phyloP scores from a whole-genome alignment of 2,797 vertebrate genomes.

The Poeciliopsis paucimaculata region DNA sequence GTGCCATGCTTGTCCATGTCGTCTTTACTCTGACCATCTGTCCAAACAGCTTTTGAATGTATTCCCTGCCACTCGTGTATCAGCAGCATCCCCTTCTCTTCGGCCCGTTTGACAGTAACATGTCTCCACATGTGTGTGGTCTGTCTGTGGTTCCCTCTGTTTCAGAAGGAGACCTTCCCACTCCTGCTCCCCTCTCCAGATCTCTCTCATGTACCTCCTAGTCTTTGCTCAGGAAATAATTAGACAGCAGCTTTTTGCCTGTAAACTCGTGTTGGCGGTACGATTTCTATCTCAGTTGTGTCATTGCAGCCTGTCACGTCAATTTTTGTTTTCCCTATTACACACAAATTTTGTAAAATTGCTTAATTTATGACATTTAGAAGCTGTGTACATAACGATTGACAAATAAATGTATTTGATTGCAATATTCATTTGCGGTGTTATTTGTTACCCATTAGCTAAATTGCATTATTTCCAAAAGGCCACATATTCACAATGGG shows the following conservation, averaged over 20 bases:
- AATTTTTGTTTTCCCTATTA: conserved; percentile 81
- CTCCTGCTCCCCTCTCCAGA: conserved; percentile 84
- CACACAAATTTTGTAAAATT: conserved; percentile 76
- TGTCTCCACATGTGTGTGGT: conserved; percentile 70
- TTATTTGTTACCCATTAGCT: conserved; percentile 73
- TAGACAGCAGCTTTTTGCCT: conserved; percentile 29
- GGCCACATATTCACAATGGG: neutral
- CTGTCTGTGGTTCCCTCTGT: conserved; percentile 84
- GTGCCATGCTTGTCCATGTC: conserved; percentile 30
- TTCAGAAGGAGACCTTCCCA: conserved; percentile 87
- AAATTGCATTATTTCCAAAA: neutral
- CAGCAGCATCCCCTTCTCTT: conserved; percentile 4
- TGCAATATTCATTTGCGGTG: conserved; percentile 81
- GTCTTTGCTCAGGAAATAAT: conserved; percentile 61
- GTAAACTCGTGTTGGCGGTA: conserved; percentile 50
- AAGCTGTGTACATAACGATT: conserved; percentile 83
- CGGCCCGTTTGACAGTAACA: conserved; percentile 55
- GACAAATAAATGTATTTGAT: conserved; percentile 88
- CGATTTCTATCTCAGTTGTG: conserved; percentile 57
- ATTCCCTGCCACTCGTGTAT: neutral
- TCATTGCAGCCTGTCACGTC: conserved; percentile 72
- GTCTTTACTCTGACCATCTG: conserved; percentile 21
- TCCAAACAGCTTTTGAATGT: conserved; percentile 24
- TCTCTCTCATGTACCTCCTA: conserved; percentile 83
- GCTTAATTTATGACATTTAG: conserved; percentile 88